phyloP scores from a whole-genome alignment of 64 coral and sea anemone species.

The Stichodactyla mertensii region DNA sequence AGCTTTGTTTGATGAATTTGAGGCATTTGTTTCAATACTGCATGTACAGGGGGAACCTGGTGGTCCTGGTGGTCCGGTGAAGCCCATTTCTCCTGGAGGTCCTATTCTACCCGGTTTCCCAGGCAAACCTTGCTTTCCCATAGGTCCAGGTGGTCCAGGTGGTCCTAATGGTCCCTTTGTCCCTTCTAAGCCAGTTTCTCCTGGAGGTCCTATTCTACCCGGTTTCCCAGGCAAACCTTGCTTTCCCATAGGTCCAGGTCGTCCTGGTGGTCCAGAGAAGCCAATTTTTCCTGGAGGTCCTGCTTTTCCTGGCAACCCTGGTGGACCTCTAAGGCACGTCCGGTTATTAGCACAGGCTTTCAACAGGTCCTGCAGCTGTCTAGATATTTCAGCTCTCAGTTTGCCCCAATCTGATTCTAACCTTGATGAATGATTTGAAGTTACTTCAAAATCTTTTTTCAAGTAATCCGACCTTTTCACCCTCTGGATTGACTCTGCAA shows the following conservation, averaged over 20 bases:
- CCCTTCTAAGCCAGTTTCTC: slow-evolving; percentile 25
- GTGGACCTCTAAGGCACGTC: slow-evolving; percentile 30
- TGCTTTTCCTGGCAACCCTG: slow-evolving; percentile 5
- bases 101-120: background rate
- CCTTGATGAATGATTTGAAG: too few species aligned
- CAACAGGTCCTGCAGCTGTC: background rate
- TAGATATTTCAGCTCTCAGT: background rate
- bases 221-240: too few species aligned
- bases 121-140: too few species aligned
- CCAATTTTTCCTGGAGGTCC: slow-evolving; percentile 33
- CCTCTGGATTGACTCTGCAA: too few species aligned
- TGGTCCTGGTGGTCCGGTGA: background rate
- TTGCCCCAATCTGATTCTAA: too few species aligned
- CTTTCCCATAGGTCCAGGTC: too few species aligned
- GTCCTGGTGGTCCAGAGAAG: background rate
- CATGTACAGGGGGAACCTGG: slow-evolving; percentile 8
- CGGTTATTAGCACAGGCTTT: slow-evolving; percentile 28
- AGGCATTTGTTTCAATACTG: too few species aligned
- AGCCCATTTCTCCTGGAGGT: slow-evolving; percentile 3
- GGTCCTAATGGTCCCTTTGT: background rate
- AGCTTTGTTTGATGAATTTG: too few species aligned
- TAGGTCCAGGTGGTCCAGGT: background rate
- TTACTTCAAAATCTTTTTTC: too few species aligned
- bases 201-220: background rate
- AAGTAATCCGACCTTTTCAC: too few species aligned